Base-by-base conservation (phyloP, 2,888 invertebrate species). In the Tethea ocularis region DNA sequence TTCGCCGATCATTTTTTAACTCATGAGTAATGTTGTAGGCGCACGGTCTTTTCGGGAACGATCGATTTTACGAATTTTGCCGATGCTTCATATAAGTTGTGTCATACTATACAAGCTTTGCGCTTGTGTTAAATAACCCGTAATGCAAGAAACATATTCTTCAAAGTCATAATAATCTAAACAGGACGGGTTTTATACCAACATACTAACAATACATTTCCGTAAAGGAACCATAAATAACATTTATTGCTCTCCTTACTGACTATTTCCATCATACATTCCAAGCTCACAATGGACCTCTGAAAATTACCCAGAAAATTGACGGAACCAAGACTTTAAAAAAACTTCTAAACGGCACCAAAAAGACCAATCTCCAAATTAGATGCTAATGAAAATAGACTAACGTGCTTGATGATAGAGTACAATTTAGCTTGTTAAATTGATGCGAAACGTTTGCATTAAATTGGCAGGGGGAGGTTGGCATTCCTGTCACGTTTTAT, bases 241-340 rank as follows among this genome's bases (percentile, higher is more conserved):
- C 71, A 72, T 46, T 67, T n/a, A 66, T 69, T 69, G 73, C n/a
- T 69, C 70, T 71, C 74, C 77, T 71, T 77, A 77, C 79, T 76
- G 73, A 78, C 82, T 82, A 81, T 82, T 82, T 80, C 80, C 77
- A 74, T 77, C 80, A 79, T 82, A 85, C 78, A 83, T 84, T 87
- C 82, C 77, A 72, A 79, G 80, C 78, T 80, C 80, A 84, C 85
- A 84, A 85, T 82, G 77, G 81, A 77, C 76, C 66, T 72, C 74
- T 77, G 75, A 72, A 77, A 79, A 80, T 79, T 77, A 74, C 76
- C 78, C 77, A 77, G 80, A 83, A 84, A 84, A 83, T 83, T 82
- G 78, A 74, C 77, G 72, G 81, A 84, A 78, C 78, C 80, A 65
- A 70, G 77, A 77, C 79, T 83, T 82, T 77, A 74, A 82, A 87